phyloP scores from a whole-genome alignment of 2,888 invertebrate genomes.

The Spialia ferax region DNA sequence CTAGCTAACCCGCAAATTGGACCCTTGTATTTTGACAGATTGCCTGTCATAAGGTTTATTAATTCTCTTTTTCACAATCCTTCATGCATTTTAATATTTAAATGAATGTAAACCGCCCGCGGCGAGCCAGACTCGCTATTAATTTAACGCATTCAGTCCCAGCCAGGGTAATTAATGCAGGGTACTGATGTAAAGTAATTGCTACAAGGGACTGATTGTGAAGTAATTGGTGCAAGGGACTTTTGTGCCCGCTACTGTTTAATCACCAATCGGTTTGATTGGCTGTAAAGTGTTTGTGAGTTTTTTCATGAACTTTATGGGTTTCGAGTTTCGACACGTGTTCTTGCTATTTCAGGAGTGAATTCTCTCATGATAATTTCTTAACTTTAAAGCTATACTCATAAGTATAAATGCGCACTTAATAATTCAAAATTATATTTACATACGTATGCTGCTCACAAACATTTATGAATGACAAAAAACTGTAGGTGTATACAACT shows the following conservation, averaged over 20 bases:
- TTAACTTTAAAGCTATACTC: too few species aligned
- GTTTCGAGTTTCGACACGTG: not conserved
- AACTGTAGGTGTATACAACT: too few species aligned
- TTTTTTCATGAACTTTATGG: not conserved
- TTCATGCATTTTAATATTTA: constrained; percentile 38
- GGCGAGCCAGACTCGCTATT: constrained; percentile 30
- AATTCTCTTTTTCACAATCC: constrained; percentile 29
- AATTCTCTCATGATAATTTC: not conserved
- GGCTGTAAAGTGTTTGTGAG: not conserved
- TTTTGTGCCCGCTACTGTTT: constrained; percentile 28
- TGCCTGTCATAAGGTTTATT: constrained; percentile 28
- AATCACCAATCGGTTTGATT: constrained; percentile 32
- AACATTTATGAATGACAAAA: too few species aligned
- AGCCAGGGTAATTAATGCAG: constrained; percentile 35
- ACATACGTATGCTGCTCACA: too few species aligned
- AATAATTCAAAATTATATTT: too few species aligned
- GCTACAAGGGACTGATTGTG: constrained; percentile 31
- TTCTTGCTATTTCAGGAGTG: not conserved
- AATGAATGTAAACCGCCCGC: constrained; percentile 34
- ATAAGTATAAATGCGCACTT: too few species aligned
- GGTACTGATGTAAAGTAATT: constrained; percentile 29
- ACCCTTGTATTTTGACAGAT: constrained; percentile 34
- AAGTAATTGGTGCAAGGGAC: constrained; percentile 19
- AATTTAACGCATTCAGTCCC: constrained; percentile 31
- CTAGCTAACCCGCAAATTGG: constrained; percentile 15